These are phyloP conservation scores for Brachionus paranguensis DNA, from an alignment of 1,140 invertebrate genomes.

Conservation along the genomic window DNA sequence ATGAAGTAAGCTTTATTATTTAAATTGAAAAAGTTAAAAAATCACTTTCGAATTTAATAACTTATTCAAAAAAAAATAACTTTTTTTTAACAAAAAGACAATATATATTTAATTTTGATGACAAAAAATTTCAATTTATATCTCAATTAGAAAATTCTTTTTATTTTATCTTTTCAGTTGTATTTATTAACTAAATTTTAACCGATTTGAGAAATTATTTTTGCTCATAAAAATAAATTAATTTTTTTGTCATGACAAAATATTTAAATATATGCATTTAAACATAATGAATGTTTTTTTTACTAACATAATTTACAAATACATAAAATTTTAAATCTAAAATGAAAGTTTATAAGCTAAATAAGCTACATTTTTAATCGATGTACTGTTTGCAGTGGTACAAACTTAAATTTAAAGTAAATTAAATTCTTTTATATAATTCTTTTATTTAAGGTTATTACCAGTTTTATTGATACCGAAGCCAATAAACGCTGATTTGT, in stretches of 20 bases:
- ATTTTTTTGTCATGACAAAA: neutral
- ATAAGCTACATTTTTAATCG: neutral
- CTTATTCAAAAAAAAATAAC: no score
- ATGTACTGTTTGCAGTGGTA: conserved; percentile 40
- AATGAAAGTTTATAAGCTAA: conserved; percentile 11
- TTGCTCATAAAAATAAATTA: neutral
- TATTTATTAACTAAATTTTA: neutral
- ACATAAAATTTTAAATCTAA: neutral
- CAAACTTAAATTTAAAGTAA: neutral
- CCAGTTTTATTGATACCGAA: conserved; percentile 93
- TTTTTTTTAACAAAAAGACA: no score
- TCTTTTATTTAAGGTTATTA: conserved; percentile 75
- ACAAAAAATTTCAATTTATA: no score
- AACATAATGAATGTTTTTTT: neutral
- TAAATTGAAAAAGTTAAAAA: no score
- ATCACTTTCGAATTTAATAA: no score
- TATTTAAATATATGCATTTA: neutral
- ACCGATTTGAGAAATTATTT: neutral
- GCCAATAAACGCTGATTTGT: conserved; percentile 79
- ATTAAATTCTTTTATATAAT: conserved; percentile 53
- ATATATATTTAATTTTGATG: no score
- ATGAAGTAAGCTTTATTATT: no score
- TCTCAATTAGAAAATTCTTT: no score
- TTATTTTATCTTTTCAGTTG: neutral
- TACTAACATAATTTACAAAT: neutral